These are phyloP conservation scores for Macrosteles quadrilineatus DNA, from an alignment of 1,140 invertebrate species.

Conservation along the genomic window DNA sequence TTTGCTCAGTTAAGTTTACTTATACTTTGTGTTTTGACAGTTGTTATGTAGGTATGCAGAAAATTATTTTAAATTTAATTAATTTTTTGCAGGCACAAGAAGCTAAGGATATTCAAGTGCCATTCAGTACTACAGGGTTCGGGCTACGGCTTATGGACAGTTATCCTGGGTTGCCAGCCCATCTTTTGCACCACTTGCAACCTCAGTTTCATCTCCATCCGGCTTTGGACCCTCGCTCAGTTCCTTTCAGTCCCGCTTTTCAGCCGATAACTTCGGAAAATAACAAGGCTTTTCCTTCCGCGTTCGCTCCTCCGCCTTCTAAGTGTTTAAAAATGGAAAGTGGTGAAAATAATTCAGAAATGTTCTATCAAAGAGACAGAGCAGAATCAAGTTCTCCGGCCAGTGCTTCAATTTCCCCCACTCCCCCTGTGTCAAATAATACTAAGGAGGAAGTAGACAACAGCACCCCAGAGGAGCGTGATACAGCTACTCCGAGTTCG, in stretches of 20 bases:
- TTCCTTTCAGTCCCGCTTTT: slow-evolving; percentile 51
- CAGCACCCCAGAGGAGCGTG: slow-evolving; percentile 54
- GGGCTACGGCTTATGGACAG: slow-evolving; percentile 58
- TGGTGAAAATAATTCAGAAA: slow-evolving; percentile 42
- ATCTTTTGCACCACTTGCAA: slow-evolving; percentile 57
- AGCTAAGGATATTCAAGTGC: slow-evolving; percentile 55
- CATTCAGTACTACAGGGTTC: slow-evolving; percentile 56
- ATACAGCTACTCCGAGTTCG: slow-evolving; percentile 56
- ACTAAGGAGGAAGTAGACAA: slow-evolving; percentile 44
- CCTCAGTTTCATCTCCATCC: slow-evolving; percentile 55
- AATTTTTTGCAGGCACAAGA: slow-evolving; percentile 52
- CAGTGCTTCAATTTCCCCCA: slow-evolving; percentile 52
- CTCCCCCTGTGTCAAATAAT: slow-evolving; percentile 41
- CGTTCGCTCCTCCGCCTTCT: slow-evolving; percentile 56
- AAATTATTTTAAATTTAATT: background rate
- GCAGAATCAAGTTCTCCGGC: slow-evolving; percentile 54
- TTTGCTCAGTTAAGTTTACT: background rate
- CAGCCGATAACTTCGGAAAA: slow-evolving; percentile 46
- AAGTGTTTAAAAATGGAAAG: slow-evolving; percentile 57
- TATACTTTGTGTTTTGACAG: no score
- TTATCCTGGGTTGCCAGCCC: slow-evolving; percentile 56
- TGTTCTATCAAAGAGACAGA: slow-evolving; percentile 50
- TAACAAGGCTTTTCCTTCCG: slow-evolving; percentile 57
- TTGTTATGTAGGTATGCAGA: no score
- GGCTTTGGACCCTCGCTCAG: slow-evolving; percentile 51